These are phyloP conservation scores for Cyprinodon diabolis DNA, from an alignment of 2,797 vertebrate species.

Conservation along the genomic window DNA sequence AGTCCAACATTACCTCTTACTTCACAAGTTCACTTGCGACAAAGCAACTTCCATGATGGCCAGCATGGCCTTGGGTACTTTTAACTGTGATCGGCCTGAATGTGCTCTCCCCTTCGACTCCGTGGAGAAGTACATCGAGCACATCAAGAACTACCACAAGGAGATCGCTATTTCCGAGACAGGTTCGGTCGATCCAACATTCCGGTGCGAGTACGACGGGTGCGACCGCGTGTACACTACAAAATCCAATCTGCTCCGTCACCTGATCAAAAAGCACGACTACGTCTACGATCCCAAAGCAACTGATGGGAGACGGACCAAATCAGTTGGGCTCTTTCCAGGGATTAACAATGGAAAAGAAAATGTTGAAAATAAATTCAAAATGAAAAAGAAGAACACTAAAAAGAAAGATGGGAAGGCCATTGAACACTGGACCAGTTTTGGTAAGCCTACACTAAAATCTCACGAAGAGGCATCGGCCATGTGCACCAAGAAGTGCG, in stretches of 20 bases:
- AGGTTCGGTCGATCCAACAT: conserved; percentile 88
- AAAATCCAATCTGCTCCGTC: conserved; percentile 95
- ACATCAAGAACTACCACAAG: conserved; percentile 93
- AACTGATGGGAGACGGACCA: conserved; percentile 69
- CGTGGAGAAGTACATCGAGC: conserved; percentile 91
- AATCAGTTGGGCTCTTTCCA: conserved; percentile 74
- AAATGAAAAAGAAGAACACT: conserved; percentile 78
- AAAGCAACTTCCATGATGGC: conserved; percentile 92
- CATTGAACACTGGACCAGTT: conserved; percentile 84
- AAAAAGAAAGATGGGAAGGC: conserved; percentile 80
- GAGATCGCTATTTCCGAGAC: conserved; percentile 85
- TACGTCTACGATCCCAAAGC: conserved; percentile 84
- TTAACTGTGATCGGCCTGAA: conserved; percentile 93
- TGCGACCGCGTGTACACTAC: conserved; percentile 97
- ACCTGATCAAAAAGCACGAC: conserved; percentile 97
- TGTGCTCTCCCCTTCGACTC: conserved; percentile 90
- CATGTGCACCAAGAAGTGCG: conserved; percentile 89
- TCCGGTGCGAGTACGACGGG: conserved; percentile 89
- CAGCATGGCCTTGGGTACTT: conserved; percentile 86
- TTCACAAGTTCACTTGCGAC: conserved; percentile 95
- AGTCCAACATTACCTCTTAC: conserved; percentile 96
- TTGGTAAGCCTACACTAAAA: conserved; percentile 91
- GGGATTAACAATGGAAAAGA: conserved; percentile 82
- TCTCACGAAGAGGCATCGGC: conserved; percentile 89
- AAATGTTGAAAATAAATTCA: conserved; percentile 80